Evolutionary conservation across 2,888 invertebrate species (phyloP), one percentile per base, ranked within the genome.

Genomic region (Sphaerophoria rueppellii): DNA sequence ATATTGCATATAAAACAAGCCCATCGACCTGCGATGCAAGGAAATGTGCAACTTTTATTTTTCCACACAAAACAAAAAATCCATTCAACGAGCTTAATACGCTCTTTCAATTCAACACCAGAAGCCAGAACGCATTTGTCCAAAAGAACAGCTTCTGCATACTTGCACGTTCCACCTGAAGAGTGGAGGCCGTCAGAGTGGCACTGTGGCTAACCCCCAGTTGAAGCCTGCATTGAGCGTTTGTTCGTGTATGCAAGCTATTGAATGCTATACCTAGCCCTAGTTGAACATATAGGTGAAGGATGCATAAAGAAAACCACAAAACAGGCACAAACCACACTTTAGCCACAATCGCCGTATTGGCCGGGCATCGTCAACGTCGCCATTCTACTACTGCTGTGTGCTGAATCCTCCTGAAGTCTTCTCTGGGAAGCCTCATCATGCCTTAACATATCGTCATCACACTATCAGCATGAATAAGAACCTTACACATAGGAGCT

Each of bases 161-260:
- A 80, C 76, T 80, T 69, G 71, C 83, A 85, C 72, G 83, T 85
- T 63, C 54, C 55, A 83, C 79, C 71, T 79, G 72, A 61, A 76
- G 72, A 76, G 75, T 58, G 74, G 67, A 76, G 72, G 80, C 80
- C 63, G 74, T 40, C 69, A 57, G 69, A 76, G 76, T 72, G 75
- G 75, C 69, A 76, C 48, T 69, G 60, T 46, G 78, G 72, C 80
- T 72, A 46, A 43, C 74, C 82, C 57, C 24, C 24, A 2, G 24
- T 2, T 24, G 2, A 24, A 24, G 24, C 24, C 24, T 24, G 24
- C 24, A 24, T 24, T 24, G 24, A 24, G 24, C 24, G 24, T 24
- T 46, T 11, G 43, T 9, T 50, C 55, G 43, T 57, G 43, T 57
- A 43, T 35, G 5, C 37, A 58, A 40, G 58, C 24, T 40, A 71